Base-by-base conservation (phyloP, 2,113 vertebrate genomes). In the Ameiurus melas region DNA sequence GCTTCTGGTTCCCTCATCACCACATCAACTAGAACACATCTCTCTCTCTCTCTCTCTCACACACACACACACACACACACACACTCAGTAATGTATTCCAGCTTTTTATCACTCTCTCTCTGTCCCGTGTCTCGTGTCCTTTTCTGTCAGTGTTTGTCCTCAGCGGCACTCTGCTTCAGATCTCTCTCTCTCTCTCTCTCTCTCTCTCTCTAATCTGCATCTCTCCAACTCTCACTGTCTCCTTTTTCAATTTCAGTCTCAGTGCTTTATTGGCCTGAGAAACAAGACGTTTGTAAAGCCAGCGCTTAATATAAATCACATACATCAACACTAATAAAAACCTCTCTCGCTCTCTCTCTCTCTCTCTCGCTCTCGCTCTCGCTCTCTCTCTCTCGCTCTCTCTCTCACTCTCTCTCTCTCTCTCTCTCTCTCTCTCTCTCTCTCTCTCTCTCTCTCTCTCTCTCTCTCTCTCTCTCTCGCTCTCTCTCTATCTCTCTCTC, bases 11-110 rank as follows among this genome's bases (percentile, higher is more conserved):
- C 33, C 30, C 4, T 81, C 70, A 83, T 87, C 87, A 91, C 90
- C 78, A 90, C 92, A 92, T 92, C 91, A 93, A 94, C 91, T 92
- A 91, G 92, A 91, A 78, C 93, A 93, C 86, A 81, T 71, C 89
- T 57, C 30, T 86, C 84, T 89, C 89, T 85, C 86, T 78, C 36
- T 92, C 86, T 90, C 83, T 66, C 33, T 66, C 83, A 60, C 47
- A 62, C 57, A 25, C 55, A 16, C 53, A 55, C 53, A 55, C 53
- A 55, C 53, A 55, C 53, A 55, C 53, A 55, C 53, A 55, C 12
- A 55, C 82, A 73, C 39, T 20, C 53, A 55, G 55, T 57, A 16
- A 16, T 57, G 55, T 57, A 57, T 14, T 57, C 55, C 55, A 57
- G 55, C 6, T 89, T 57, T 89, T 36, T 71, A 60, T 66, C 70